These are phyloP conservation scores for Zonitis immaculata DNA, from an alignment of 2,888 invertebrate genomes.

Conservation along the genomic window DNA sequence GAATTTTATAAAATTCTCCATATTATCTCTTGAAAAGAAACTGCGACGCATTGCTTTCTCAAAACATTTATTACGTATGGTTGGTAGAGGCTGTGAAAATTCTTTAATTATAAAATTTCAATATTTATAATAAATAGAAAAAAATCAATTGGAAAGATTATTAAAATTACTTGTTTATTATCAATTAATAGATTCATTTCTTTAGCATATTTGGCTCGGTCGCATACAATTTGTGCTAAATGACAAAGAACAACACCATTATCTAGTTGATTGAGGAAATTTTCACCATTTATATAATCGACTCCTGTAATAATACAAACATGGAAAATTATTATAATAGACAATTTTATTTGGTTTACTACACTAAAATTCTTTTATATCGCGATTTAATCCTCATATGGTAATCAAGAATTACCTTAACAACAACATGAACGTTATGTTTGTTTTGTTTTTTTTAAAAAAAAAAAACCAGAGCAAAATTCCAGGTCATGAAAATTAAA, in stretches of 20 bases:
- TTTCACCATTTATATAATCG: constrained; percentile 69
- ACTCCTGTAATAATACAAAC: constrained; percentile 63
- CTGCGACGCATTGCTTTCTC: constrained; percentile 78
- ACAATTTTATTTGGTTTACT: no score
- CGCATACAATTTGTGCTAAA: constrained; percentile 73
- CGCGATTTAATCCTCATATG: not conserved
- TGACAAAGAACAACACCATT: constrained; percentile 80
- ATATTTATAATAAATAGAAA: no score
- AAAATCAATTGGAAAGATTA: no score
- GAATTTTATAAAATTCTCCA: constrained; percentile 84
- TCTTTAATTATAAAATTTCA: not conserved
- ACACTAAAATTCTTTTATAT: not conserved
- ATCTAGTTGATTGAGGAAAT: constrained; percentile 76
- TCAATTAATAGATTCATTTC: constrained; percentile 54
- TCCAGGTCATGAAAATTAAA: not conserved
- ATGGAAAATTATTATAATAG: no score
- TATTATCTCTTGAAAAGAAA: constrained; percentile 86
- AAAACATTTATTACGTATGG: constrained; percentile 72
- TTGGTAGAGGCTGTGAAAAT: constrained; percentile 62
- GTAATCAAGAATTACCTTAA: not conserved
- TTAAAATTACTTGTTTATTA: constrained; percentile 13
- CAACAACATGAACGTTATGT: not conserved
- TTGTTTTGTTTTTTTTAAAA: no score
- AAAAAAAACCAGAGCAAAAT: not conserved
- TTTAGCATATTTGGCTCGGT: constrained; percentile 64